These are phyloP conservation scores for Pseudomugil gertrudae DNA, from an alignment of 2,797 vertebrate genomes.

Conservation along the genomic window DNA sequence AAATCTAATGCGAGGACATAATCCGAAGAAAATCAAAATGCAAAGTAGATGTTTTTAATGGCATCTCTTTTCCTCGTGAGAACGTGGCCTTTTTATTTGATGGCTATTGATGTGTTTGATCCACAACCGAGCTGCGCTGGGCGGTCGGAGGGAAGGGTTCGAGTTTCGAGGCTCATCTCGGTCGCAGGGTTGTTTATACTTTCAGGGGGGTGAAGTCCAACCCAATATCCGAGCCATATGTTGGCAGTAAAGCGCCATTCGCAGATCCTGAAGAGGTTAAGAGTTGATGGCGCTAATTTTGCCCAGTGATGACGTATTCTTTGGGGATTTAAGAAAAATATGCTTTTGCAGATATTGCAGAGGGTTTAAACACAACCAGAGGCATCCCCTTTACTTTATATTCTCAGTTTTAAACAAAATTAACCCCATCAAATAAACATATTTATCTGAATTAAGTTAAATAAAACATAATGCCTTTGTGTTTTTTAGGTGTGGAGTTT, in stretches of 20 bases:
- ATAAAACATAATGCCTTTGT: too few relatives aligned
- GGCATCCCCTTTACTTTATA: background rate
- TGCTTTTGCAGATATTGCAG: conserved; percentile 37
- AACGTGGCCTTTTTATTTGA: conserved; percentile 60
- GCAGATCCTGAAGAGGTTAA: conserved; percentile 59
- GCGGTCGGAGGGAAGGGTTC: conserved; percentile 11
- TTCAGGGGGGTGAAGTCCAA: conserved; percentile 30
- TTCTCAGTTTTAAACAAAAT: conserved; percentile 2
- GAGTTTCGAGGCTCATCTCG: conserved; percentile 26
- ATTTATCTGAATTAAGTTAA: background rate
- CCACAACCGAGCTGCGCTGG: conserved; percentile 25
- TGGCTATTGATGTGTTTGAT: conserved; percentile 70
- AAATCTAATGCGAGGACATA: conserved; percentile 74
- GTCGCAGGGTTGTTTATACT: conserved; percentile 38
- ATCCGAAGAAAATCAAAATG: conserved; percentile 79
- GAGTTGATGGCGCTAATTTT: conserved; percentile 63
- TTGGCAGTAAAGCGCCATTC: conserved; percentile 37
- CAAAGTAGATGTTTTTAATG: conserved; percentile 79
- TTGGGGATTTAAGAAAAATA: conserved; percentile 56
- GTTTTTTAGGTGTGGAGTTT: conserved; percentile 22
- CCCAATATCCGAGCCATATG: conserved; percentile 58
- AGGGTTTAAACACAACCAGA: conserved; percentile 44
- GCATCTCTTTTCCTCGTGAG: conserved; percentile 67
- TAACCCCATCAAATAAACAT: background rate
- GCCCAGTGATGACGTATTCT: conserved; percentile 54